Percentiles rank a stretch among this genome's conserved stretches.
Conservation (phyloP, 2,888 invertebrate genomes). For the Augochlorella aurata region DNA sequence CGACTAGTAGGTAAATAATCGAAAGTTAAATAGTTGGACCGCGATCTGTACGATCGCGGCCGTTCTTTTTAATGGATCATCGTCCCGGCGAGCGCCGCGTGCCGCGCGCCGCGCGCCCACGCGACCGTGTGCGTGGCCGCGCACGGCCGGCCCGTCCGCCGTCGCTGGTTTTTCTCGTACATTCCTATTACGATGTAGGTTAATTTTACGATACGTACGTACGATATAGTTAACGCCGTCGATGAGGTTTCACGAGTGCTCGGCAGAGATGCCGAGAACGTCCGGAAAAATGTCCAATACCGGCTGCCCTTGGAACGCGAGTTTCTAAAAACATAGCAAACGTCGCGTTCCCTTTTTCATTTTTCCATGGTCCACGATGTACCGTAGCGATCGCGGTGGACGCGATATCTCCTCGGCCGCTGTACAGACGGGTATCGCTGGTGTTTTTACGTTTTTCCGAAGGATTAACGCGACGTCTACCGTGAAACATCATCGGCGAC, state of each 20-base stretch:
- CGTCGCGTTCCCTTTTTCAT: background rate
- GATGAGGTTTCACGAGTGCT: slow-evolving; percentile 23
- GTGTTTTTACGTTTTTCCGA: background rate
- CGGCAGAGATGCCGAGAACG: background rate
- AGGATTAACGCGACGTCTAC: background rate
- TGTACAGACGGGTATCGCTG: background rate
- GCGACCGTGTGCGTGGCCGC: too few species aligned
- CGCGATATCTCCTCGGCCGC: background rate
- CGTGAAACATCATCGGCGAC: slow-evolving; percentile 38
- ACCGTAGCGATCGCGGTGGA: too few species aligned
- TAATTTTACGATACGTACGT: slow-evolving; percentile 66
- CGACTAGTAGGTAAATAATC: slow-evolving; percentile 63
- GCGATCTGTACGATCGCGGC: slow-evolving; percentile 20
- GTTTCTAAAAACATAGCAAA: background rate
- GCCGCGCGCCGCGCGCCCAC: too few species aligned
- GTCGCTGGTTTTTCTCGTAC: slow-evolving; percentile 51
- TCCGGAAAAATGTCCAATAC: background rate
- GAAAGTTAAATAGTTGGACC: slow-evolving; percentile 27
- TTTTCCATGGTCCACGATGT: background rate
- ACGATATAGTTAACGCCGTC: slow-evolving; percentile 50
- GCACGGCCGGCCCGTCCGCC: background rate
- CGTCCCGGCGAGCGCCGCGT: slow-evolving; percentile 5
- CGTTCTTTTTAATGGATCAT: slow-evolving; percentile 46
- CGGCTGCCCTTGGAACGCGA: background rate
- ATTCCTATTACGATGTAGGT: slow-evolving; percentile 68